These are phyloP conservation scores for Drosophila barbarae DNA, from an alignment of 2,888 invertebrate genomes.

Conservation along the genomic window DNA sequence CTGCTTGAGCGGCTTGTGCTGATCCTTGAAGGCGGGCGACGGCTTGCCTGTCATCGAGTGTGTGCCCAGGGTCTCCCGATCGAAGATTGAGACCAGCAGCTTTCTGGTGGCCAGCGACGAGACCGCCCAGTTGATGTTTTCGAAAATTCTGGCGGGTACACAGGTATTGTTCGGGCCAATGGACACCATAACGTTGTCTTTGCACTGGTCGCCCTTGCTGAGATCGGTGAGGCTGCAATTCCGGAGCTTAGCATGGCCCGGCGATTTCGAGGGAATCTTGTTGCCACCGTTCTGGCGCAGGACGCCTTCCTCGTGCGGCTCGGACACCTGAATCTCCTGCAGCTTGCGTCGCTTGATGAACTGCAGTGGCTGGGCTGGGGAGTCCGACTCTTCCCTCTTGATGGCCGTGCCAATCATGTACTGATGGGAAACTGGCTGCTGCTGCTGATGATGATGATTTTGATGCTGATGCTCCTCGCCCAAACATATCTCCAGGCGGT, in stretches of 20 bases:
- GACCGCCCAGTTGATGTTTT: slow-evolving; percentile 81
- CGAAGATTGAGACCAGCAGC: slow-evolving; percentile 82
- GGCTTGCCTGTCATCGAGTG: slow-evolving; percentile 83
- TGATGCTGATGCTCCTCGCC: slow-evolving; percentile 47
- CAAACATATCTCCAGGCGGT: slow-evolving; percentile 73
- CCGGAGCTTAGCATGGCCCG: slow-evolving; percentile 7
- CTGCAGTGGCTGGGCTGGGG: slow-evolving; percentile 33
- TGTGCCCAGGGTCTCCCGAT: slow-evolving; percentile 82
- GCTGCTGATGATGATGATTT: not conserved
- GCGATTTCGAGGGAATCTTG: slow-evolving; percentile 8
- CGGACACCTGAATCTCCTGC: slow-evolving; percentile 28
- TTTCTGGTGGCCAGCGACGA: slow-evolving; percentile 82
- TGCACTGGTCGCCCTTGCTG: slow-evolving; percentile 20
- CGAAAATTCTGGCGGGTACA: slow-evolving; percentile 79
- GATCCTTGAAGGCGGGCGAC: slow-evolving; percentile 81
- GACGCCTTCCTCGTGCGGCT: not conserved
- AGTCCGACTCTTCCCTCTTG: slow-evolving; percentile 35
- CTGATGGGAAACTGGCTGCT: slow-evolving; percentile 12
- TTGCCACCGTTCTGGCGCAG: slow-evolving; percentile 6
- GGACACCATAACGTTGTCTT: slow-evolving; percentile 65
- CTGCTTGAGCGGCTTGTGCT: slow-evolving; percentile 75
- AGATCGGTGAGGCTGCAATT: slow-evolving; percentile 32
- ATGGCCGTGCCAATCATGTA: slow-evolving; percentile 16
- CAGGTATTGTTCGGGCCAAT: slow-evolving; percentile 80
- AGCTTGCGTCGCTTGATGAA: slow-evolving; percentile 59